These are phyloP conservation scores for Hedychridium roseum DNA, from an alignment of 2,888 invertebrate species.

Conservation along the genomic window DNA sequence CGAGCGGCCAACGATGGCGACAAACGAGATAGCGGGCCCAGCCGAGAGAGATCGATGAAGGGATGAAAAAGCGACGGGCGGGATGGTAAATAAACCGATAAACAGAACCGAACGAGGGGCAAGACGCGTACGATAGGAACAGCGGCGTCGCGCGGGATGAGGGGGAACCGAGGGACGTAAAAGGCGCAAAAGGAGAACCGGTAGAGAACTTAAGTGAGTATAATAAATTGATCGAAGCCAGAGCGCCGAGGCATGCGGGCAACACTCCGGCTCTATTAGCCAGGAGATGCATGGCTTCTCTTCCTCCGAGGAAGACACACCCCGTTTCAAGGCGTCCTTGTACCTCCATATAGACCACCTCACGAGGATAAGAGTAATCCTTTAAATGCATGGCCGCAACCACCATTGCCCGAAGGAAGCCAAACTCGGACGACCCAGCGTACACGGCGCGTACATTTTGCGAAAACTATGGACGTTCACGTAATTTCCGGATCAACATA, in stretches of 20 bases:
- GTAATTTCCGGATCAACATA: too few relatives aligned
- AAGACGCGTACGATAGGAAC: slow-evolving; percentile 14
- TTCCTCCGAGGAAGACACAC: slow-evolving; percentile 33
- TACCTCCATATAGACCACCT: slow-evolving; percentile 23
- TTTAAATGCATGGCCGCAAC: slow-evolving; percentile 24
- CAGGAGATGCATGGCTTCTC: slow-evolving; percentile 41
- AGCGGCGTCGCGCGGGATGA: background rate
- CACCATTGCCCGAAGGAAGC: too few relatives aligned
- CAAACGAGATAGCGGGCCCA: background rate
- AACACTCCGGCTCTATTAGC: slow-evolving; percentile 46
- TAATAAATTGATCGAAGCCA: slow-evolving; percentile 50
- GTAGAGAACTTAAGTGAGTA: slow-evolving; percentile 41
- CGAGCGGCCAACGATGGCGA: slow-evolving; percentile 7
- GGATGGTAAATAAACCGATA: slow-evolving; percentile 31
- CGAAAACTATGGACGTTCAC: too few relatives aligned
- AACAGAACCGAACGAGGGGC: slow-evolving; percentile 20
- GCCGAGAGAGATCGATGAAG: slow-evolving; percentile 1
- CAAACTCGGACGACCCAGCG: background rate
- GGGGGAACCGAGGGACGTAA: slow-evolving; percentile 18
- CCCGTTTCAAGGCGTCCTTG: slow-evolving; percentile 20
- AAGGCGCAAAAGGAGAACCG: slow-evolving; percentile 25
- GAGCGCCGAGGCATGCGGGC: slow-evolving; percentile 44
- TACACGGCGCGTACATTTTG: background rate
- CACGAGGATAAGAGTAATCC: slow-evolving; percentile 32
- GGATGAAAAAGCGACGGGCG: slow-evolving; percentile 9